Evolutionary conservation across 2,888 invertebrate genomes (phyloP), one percentile per base, ranked within the genome.

Genomic region (Lasioglossum marginatum): DNA sequence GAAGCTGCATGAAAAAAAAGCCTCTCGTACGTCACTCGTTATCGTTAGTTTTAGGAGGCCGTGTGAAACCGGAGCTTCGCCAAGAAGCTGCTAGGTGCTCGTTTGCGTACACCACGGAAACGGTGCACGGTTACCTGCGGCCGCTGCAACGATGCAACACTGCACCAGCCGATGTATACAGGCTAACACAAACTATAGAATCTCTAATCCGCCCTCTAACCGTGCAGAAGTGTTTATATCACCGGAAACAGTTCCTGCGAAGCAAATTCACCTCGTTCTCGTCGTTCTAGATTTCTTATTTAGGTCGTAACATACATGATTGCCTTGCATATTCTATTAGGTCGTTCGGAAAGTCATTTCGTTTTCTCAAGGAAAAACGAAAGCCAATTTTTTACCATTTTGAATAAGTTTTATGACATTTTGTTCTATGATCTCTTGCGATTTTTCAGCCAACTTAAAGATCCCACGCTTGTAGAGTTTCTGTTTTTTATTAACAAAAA

Each of bases 11-110:
- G 73, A 75, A 79, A 77, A 45, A 81, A 88, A 83, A 74, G 70
- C 3, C 43, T 40, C 87, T 82, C 88, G 88, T 89, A 85, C 75
- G 89, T 89, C 89, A 89, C 81, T 80, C 79, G 89, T 89, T 89
- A 89, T 89, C 88, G 88, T 80, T 83, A 78, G 75, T 82, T 89
- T 87, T 85, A 80, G 89, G 77, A 80, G 81, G 60, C 68, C 82
- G 60, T 60, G 72, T 68, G 81, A 86, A 86, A 86, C 82, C 86
- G 86, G 86, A 81, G 52, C 72, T 77, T 79, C 76, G 86, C 86
- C 86, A 86, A 86, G 86, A 86, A 86, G 79, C 86, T 79, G 73
- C 43, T 71, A 72, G 71, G 72, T 72, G 68, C 85, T 86, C 70
- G 81, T 85, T 86, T 85, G 63, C 74, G 74, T 79, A 74, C 70